Percentiles rank a stretch among this genome's conserved stretches.
These are phyloP conservation scores for Pherbina coryleti DNA, from an alignment of 2,888 invertebrate genomes.

Conservation along the genomic window DNA sequence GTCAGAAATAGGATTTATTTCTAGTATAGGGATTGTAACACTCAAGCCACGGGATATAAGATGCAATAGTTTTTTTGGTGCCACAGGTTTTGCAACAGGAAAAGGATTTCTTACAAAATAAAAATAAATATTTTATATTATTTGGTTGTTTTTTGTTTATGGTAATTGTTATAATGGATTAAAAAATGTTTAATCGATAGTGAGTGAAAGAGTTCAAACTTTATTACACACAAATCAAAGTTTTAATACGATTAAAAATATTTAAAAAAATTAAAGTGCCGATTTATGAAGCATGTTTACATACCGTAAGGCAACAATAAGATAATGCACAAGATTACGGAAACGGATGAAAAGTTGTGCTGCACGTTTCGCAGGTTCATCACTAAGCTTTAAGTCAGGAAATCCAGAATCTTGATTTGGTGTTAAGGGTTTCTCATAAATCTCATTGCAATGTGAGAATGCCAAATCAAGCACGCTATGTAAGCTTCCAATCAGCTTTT, in stretches of 20 bases:
- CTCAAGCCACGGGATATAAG: slow-evolving; percentile 58
- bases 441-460: slow-evolving; percentile 55
- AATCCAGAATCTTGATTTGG: slow-evolving; percentile 43
- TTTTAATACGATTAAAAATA: no score
- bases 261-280: no score
- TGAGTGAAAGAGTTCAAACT: neutral
- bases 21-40: slow-evolving; percentile 54
- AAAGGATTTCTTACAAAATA: slow-evolving; percentile 56
- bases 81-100: slow-evolving; percentile 58
- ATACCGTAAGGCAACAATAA: slow-evolving; percentile 54
- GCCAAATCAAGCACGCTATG: slow-evolving; percentile 54
- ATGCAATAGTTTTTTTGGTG: slow-evolving; percentile 57
- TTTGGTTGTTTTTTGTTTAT: neutral
- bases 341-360: slow-evolving; percentile 54
- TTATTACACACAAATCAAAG: no score
- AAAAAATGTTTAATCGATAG: no score
- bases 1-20: slow-evolving; percentile 57
- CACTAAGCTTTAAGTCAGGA: slow-evolving; percentile 45
- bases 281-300: neutral
- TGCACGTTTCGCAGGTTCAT: slow-evolving; percentile 56
- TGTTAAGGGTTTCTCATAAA: slow-evolving; percentile 51
- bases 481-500: slow-evolving; percentile 55
- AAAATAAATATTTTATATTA: neutral
- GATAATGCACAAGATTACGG: slow-evolving; percentile 53
- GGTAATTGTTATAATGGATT: no score